These are phyloP conservation scores for Pantherophis guttatus DNA, from an alignment of 2,113 vertebrate genomes.

Conservation along the genomic window DNA sequence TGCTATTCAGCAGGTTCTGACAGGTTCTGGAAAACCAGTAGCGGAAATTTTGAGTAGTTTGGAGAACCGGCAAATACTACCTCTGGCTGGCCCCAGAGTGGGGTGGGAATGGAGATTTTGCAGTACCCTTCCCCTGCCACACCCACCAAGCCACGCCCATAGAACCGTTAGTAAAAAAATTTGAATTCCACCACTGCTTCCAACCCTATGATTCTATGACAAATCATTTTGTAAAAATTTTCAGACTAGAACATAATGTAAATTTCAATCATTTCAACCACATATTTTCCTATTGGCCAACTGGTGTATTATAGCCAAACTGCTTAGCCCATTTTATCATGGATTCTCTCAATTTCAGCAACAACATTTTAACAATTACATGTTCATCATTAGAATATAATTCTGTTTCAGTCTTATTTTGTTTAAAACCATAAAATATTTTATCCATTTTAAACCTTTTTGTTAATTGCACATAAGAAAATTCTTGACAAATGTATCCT, in stretches of 20 bases:
- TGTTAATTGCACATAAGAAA: neutral
- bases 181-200: neutral
- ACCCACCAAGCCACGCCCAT: too few species aligned
- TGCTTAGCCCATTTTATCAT: neutral
- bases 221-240: neutral
- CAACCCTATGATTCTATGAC: neutral
- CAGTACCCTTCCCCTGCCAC: too few species aligned
- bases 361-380: neutral
- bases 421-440: neutral
- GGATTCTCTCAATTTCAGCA: neutral
- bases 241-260: neutral
- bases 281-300: neutral
- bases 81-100: too few species aligned
- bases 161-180: too few species aligned
- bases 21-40: too few species aligned
- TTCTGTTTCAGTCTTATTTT: neutral
- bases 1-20: too few species aligned
- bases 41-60: too few species aligned
- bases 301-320: neutral
- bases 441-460: neutral
- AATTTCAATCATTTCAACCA: neutral
- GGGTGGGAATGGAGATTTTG: too few species aligned
- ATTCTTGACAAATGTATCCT: neutral
- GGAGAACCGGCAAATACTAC: too few species aligned
- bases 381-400: neutral